Conservation (phyloP, 1,140 invertebrate species). For the Semibalanus balanoides region DNA sequence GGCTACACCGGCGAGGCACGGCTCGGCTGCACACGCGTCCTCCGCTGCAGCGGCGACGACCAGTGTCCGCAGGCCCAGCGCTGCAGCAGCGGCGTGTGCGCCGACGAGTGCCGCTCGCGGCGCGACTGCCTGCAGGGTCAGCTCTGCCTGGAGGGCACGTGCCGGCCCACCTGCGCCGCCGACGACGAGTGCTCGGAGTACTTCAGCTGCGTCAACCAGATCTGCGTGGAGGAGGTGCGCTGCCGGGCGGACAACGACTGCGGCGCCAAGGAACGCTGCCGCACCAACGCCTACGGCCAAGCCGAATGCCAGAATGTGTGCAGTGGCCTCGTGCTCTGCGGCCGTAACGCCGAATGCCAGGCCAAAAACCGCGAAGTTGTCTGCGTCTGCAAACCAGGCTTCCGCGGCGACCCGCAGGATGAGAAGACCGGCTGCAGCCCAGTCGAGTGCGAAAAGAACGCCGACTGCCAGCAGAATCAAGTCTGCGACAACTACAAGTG, state of each 20-base stretch:
- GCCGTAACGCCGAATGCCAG: constrained; percentile 27
- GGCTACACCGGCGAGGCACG: constrained; percentile 73
- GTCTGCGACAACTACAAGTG: constrained; percentile 44
- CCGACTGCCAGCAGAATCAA: constrained; percentile 55
- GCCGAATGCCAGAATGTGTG: constrained; percentile 57
- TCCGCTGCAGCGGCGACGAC: constrained; percentile 48
- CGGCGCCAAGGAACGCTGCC: constrained; percentile 46
- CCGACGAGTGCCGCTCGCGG: constrained; percentile 39
- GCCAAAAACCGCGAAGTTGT: constrained; percentile 49
- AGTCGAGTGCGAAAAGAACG: constrained; percentile 60
- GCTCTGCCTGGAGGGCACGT: constrained; percentile 49
- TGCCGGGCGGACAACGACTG: constrained; percentile 56
- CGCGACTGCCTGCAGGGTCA: constrained; percentile 54
- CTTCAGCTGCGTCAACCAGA: constrained; percentile 63
- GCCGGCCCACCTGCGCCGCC: constrained; percentile 43
- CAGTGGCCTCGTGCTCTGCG: constrained; percentile 40
- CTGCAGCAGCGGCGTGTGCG: constrained; percentile 65
- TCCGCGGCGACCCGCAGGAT: constrained; percentile 61
- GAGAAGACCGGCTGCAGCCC: constrained; percentile 40
- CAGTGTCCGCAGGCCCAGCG: constrained; percentile 65
- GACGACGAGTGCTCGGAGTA: constrained; percentile 67
- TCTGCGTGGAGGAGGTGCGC: constrained; percentile 61
- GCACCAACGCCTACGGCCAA: constrained; percentile 46
- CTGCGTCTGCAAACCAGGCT: constrained; percentile 58
- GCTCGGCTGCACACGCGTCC: constrained; percentile 45